phyloP scores from a whole-genome alignment of 2,888 invertebrate species.

The Athalia circularis region DNA sequence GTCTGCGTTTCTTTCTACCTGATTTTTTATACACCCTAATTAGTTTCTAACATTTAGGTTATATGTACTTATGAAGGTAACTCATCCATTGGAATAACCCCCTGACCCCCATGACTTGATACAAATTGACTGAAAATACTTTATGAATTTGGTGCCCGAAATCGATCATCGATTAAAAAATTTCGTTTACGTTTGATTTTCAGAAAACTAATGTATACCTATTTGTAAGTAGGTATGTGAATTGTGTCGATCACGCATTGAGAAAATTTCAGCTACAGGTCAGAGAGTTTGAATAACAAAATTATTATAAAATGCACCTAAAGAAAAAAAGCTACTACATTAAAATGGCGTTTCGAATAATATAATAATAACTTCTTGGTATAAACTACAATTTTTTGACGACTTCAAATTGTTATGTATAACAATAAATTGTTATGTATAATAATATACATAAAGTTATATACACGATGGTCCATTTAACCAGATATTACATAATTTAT shows the following conservation, averaged over 20 bases:
- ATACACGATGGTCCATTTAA: constrained; percentile 35
- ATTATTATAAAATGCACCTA: constrained; percentile 29
- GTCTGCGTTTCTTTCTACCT: too few species aligned
- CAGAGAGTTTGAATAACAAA: neutral
- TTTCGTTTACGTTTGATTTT: neutral
- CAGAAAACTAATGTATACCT: too few species aligned
- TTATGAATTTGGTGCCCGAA: neutral
- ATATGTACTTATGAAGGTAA: neutral
- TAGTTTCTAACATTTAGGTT: neutral
- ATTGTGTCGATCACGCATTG: too few species aligned
- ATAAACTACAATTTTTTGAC: constrained; percentile 57
- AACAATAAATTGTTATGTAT: neutral
- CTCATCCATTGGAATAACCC: constrained; percentile 29
- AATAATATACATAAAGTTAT: neutral
- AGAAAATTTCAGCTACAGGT: too few species aligned
- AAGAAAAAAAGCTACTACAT: neutral
- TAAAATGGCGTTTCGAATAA: constrained; percentile 49
- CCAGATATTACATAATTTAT: constrained; percentile 13
- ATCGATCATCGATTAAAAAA: neutral
- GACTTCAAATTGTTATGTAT: constrained; percentile 40
- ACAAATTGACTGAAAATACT: constrained; percentile 1
- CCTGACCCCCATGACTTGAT: constrained; percentile 36
- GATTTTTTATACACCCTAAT: neutral
- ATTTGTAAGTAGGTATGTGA: too few species aligned
- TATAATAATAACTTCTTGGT: constrained; percentile 56